Percentiles rank a stretch among this genome's conserved stretches.
phyloP scores from a whole-genome alignment of 2,797 vertebrate species.

The Amblyraja radiata region DNA sequence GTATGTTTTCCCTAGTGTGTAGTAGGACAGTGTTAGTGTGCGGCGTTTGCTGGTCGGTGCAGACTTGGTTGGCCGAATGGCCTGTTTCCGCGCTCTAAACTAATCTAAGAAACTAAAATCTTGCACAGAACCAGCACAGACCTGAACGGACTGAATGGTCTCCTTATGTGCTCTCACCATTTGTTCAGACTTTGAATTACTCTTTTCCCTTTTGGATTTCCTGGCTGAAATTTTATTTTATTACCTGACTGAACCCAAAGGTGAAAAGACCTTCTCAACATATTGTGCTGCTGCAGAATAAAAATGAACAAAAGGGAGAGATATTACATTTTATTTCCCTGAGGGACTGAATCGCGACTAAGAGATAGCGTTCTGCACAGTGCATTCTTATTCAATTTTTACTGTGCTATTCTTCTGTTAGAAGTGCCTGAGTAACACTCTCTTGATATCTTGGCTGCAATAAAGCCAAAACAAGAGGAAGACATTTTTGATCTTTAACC shows the following conservation, averaged over 20 bases:
- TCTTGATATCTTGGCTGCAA: not conserved
- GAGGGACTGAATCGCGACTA: not conserved
- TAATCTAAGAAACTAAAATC: too few relatives aligned
- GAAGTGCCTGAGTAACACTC: not conserved
- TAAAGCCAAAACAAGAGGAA: not conserved
- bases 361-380: not conserved
- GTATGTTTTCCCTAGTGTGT: too few relatives aligned
- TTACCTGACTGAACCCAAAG: not conserved
- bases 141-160: too few relatives aligned
- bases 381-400: not conserved
- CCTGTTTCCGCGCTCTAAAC: too few relatives aligned
- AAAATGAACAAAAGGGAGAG: not conserved
- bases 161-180: too few relatives aligned
- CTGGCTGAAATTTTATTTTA: not conserved
- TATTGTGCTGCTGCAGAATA: not conserved
- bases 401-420: not conserved
- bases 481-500: not conserved
- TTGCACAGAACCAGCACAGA: too few relatives aligned
- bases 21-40: too few relatives aligned
- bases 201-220: not conserved
- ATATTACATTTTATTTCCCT: not conserved
- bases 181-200: too few relatives aligned
- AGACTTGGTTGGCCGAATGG: too few relatives aligned
- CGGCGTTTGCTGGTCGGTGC: too few relatives aligned
- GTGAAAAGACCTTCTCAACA: conserved; percentile 11